Evolutionary conservation across 2,113 vertebrate genomes (phyloP).

Genomic region (Atlantisia rogersi): DNA sequence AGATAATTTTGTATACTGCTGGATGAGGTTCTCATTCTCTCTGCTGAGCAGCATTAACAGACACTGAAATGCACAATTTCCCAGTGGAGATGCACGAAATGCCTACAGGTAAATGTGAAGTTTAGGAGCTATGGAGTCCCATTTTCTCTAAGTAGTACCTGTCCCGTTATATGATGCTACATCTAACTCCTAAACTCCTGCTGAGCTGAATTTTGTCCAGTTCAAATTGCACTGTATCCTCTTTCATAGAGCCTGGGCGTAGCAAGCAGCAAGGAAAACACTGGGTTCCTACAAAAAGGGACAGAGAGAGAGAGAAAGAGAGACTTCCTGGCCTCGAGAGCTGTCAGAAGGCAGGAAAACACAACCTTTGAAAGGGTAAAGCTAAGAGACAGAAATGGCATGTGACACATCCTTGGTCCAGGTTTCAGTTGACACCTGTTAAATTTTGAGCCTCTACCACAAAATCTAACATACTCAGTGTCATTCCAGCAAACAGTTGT

Average conservation of each 20-base stretch:
- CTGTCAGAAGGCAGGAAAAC: background rate
- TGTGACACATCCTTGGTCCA: background rate
- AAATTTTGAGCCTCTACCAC: background rate
- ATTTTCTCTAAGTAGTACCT: background rate
- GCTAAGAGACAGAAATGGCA: background rate
- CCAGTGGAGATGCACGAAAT: background rate
- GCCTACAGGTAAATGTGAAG: background rate
- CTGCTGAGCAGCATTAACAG: background rate
- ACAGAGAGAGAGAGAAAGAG: background rate
- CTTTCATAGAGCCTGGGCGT: background rate
- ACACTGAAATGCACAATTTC: background rate
- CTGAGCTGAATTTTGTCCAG: background rate
- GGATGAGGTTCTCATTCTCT: background rate
- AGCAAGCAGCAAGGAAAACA: background rate
- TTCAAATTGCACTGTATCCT: background rate
- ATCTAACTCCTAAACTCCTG: background rate
- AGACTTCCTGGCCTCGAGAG: background rate
- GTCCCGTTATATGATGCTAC: fast-evolving
- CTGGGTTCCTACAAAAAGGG: background rate
- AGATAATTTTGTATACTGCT: background rate
- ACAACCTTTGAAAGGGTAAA: background rate
- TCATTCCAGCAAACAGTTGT: background rate
- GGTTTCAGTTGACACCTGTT: background rate
- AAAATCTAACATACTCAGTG: background rate
- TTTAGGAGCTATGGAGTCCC: background rate